Percentiles rank a stretch among this genome's conserved stretches.
phyloP scores from a whole-genome alignment of 2,888 invertebrate genomes.

The Galeruca laticollis region DNA sequence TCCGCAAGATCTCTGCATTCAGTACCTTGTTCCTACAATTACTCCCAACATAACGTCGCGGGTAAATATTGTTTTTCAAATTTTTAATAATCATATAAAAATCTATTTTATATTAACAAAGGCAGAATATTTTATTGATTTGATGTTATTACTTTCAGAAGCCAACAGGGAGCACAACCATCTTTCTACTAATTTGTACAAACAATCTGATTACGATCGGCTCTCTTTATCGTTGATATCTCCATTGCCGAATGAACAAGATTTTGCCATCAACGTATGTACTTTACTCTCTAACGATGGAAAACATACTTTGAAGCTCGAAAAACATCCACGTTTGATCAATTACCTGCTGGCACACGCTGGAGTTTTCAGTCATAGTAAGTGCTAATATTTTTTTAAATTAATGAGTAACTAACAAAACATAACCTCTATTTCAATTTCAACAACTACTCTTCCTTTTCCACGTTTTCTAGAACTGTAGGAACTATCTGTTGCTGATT shows the following conservation, averaged over 20 bases:
- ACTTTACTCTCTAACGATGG: constrained; percentile 95
- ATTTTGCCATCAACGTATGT: constrained; percentile 97
- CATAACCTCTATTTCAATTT: no score
- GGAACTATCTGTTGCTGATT: no score
- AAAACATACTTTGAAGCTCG: constrained; percentile 86
- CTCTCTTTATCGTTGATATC: constrained; percentile 91
- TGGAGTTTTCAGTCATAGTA: constrained; percentile 91
- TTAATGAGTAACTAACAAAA: no score
- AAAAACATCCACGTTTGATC: constrained; percentile 87
- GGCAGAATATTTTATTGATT: neutral
- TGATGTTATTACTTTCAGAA: constrained; percentile 65
- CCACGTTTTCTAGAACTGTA: no score
- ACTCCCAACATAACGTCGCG: constrained; percentile 80
- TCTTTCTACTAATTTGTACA: constrained; percentile 76
- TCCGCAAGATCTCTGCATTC: constrained; percentile 74
- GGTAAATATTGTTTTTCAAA: constrained; percentile 69
- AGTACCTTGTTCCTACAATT: constrained; percentile 82
- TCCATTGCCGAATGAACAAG: constrained; percentile 98
- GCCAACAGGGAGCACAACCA: constrained; percentile 75
- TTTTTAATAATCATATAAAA: neutral
- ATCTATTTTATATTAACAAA: neutral
- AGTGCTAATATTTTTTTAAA: constrained; percentile 62
- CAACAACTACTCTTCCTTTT: no score
- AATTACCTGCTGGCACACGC: constrained; percentile 93
- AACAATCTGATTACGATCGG: constrained; percentile 84